Percentiles rank a stretch among this genome's conserved stretches.
These are phyloP conservation scores for Notolepis coatsorum DNA, from an alignment of 2,797 vertebrate species.

Conservation along the genomic window DNA sequence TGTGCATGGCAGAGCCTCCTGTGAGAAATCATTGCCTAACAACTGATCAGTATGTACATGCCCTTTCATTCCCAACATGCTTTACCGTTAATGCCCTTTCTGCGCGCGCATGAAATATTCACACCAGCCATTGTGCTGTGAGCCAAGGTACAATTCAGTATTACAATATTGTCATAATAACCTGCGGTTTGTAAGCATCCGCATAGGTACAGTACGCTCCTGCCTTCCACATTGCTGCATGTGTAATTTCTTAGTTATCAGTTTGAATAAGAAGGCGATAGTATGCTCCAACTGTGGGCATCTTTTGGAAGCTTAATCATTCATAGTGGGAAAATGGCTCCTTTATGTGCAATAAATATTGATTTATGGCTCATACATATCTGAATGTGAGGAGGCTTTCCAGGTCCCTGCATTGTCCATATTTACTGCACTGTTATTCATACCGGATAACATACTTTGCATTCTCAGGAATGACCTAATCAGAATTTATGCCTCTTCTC, in stretches of 20 bases:
- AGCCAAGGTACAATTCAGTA: conserved; percentile 45
- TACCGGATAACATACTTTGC: conserved; percentile 36
- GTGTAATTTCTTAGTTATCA: conserved; percentile 70
- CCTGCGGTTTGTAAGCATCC: conserved; percentile 72
- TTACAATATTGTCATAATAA: conserved; percentile 66
- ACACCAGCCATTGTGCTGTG: conserved; percentile 36
- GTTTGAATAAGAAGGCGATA: conserved; percentile 68
- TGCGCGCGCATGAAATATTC: conserved; percentile 62
- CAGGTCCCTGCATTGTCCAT: conserved; percentile 52
- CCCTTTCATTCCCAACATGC: conserved; percentile 39
- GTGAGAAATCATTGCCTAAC: conserved; percentile 35
- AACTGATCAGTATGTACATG: conserved; percentile 6
- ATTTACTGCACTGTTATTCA: conserved; percentile 55
- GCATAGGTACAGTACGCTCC: conserved; percentile 50
- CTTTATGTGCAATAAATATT: conserved; percentile 85
- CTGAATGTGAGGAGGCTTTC: conserved; percentile 52
- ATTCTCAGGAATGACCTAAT: conserved; percentile 42
- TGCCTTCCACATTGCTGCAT: conserved; percentile 34
- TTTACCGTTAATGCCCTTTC: conserved; percentile 21
- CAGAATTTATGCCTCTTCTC: conserved; percentile 14
- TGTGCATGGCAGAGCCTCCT: conserved; percentile 22
- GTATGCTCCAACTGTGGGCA: conserved; percentile 57
- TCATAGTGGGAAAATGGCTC: conserved; percentile 80
- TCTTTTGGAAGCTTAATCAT: conserved; percentile 77
- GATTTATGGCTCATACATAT: conserved; percentile 79